Evolutionary conservation across 2,888 invertebrate species (phyloP).

Genomic region (Diarsia brunnea): DNA sequence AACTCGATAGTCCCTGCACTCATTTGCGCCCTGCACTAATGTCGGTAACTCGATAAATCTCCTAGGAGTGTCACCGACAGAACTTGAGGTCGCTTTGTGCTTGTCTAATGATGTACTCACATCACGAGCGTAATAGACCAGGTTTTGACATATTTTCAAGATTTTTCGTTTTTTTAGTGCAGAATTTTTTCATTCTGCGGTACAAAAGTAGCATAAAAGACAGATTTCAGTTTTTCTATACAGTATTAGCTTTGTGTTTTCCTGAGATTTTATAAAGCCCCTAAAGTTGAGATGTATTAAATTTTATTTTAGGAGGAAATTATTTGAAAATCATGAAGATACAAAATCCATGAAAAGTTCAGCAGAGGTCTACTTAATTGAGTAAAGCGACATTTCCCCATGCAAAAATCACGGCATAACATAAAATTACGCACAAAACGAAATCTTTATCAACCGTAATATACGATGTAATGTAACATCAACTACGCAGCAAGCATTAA

Average conservation of each 20-base stretch:
- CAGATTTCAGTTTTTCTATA: background rate
- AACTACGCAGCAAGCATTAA: slow-evolving; percentile 1
- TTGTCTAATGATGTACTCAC: slow-evolving; percentile 67
- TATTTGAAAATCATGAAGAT: background rate
- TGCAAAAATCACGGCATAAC: too few relatives aligned
- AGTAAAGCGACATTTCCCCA: too few relatives aligned
- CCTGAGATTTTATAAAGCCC: background rate
- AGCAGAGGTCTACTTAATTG: too few relatives aligned
- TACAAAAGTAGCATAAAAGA: background rate
- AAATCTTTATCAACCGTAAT: slow-evolving; percentile 1
- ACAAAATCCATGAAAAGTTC: too few relatives aligned
- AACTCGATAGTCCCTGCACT: slow-evolving; percentile 89
- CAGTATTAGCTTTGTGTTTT: background rate
- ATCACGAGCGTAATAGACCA: slow-evolving; percentile 13
- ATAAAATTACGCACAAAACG: background rate
- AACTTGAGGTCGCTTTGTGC: slow-evolving; percentile 63
- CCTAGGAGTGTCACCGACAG: slow-evolving; percentile 75
- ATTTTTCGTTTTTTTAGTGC: background rate
- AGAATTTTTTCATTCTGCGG: background rate
- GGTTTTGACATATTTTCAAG: background rate
- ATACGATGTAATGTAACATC: background rate
- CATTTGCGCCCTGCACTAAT: slow-evolving; percentile 86
- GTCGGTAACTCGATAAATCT: slow-evolving; percentile 83
- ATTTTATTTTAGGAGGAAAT: background rate
- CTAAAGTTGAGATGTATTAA: background rate